These are phyloP conservation scores for Nasonia giraulti DNA, from an alignment of 1,140 invertebrate genomes.

Conservation along the genomic window DNA sequence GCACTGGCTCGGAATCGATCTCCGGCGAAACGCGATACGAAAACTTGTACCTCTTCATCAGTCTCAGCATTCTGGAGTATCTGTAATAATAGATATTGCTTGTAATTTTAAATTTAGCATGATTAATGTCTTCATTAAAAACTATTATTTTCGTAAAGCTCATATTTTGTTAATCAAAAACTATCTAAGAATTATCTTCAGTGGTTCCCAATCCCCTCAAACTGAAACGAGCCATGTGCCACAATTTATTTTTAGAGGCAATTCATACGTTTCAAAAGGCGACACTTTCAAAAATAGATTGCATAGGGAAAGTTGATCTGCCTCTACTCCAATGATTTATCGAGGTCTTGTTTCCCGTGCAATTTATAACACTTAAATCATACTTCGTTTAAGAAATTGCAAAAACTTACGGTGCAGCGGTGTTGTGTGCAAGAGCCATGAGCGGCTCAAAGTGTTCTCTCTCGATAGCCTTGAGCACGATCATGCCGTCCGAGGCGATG, in stretches of 20 bases:
- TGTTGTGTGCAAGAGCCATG: conserved; percentile 78
- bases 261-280: no score
- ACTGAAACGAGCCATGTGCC: no score
- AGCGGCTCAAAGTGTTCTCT: conserved; percentile 57
- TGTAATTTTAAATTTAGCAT: no score
- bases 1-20: conserved; percentile 73
- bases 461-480: conserved; percentile 63
- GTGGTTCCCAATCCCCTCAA: no score
- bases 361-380: neutral
- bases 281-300: neutral
- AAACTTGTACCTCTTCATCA: conserved; percentile 93
- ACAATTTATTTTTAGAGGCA: no score
- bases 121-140: no score
- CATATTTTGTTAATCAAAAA: no score
- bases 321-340: no score
- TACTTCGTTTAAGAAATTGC: neutral
- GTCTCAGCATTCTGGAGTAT: conserved; percentile 90
- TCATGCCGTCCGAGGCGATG: conserved; percentile 59
- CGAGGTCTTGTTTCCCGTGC: no score
- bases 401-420: conserved; percentile 78
- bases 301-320: neutral
- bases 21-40: conserved; percentile 80
- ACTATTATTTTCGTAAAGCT: no score
- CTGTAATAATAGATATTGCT: conserved; percentile 64
- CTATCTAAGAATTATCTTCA: no score